phyloP scores from a whole-genome alignment of 2,797 vertebrate species.

The Pithecia hirsuta region DNA sequence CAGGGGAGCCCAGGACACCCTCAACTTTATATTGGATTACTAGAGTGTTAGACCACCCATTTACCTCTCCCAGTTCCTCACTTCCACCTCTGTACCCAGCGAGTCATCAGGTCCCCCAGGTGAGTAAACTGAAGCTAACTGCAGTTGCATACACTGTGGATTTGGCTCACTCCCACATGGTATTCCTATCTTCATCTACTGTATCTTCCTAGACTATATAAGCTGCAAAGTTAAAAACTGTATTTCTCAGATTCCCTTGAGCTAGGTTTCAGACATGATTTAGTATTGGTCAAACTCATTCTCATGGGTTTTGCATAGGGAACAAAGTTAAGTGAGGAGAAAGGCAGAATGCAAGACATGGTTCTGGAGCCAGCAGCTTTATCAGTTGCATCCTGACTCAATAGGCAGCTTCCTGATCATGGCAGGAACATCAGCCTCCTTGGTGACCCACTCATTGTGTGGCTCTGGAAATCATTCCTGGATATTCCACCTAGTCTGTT shows the following conservation, averaged over 20 bases:
- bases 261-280: background rate
- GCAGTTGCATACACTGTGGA: background rate
- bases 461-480: background rate
- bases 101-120: background rate
- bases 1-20: background rate
- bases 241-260: background rate
- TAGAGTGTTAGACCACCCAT: background rate
- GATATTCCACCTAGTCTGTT: background rate
- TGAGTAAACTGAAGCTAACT: background rate
- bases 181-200: background rate
- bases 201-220: background rate
- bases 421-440: background rate
- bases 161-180: background rate
- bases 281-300: background rate
- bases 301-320: background rate
- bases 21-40: background rate
- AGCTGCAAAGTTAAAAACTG: background rate
- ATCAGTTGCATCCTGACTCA: background rate
- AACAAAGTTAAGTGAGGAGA: background rate
- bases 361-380: background rate
- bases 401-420: background rate
- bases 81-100: background rate
- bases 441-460: background rate
- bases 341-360: background rate
- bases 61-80: background rate